Evolutionary conservation across 2,113 vertebrate genomes (phyloP).

Genomic region (Helogale parvula): DNA sequence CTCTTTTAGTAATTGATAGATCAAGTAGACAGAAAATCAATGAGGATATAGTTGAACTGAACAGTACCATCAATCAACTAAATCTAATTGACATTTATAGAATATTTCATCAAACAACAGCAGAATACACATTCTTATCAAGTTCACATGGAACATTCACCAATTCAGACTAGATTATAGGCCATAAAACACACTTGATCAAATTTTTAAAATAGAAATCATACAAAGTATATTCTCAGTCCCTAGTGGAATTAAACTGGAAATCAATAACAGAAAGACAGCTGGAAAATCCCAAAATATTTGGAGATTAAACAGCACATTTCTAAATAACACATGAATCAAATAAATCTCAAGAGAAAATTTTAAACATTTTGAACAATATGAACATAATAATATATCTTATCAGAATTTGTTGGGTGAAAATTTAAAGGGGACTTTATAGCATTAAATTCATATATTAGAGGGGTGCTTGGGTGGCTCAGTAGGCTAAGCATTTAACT

Average conservation of each 20-base stretch:
- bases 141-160: not conserved
- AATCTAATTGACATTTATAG: conserved; percentile 41
- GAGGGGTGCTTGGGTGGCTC: not conserved
- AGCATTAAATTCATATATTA: not conserved
- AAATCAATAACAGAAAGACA: conserved; percentile 11
- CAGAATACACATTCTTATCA: conserved; percentile 30
- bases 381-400: not conserved
- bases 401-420: not conserved
- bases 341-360: conserved; percentile 17
- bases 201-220: not conserved
- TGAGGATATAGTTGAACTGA: not conserved
- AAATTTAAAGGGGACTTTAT: not conserved
- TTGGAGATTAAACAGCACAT: conserved; percentile 12
- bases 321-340: not conserved
- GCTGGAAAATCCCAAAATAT: not conserved
- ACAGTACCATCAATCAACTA: conserved; percentile 38
- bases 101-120: not conserved
- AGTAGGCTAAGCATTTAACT: too few relatives aligned
- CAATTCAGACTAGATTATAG: not conserved
- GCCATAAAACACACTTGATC: not conserved
- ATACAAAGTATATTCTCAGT: not conserved
- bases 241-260: not conserved
- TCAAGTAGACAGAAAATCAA: conserved; percentile 26
- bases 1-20: conserved; percentile 37
- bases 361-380: not conserved